These are phyloP conservation scores for Drosophila kohkoa DNA, from an alignment of 1,140 invertebrate species.

Conservation along the genomic window DNA sequence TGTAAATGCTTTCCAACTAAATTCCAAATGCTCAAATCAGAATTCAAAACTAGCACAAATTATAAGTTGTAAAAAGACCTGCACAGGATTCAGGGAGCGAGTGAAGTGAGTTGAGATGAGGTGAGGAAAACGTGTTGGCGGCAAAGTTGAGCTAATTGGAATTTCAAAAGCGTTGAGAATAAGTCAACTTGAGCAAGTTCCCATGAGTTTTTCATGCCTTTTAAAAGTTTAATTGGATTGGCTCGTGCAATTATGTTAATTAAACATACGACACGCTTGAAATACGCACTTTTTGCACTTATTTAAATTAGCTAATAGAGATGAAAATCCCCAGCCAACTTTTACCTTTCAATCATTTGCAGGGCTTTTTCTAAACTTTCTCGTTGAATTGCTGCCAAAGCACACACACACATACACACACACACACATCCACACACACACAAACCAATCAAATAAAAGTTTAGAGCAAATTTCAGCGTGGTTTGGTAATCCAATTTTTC, in stretches of 20 bases:
- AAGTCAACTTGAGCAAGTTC: conserved; percentile 61
- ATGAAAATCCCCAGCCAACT: conserved; percentile 3
- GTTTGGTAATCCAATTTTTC: no score
- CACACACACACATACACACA: no score
- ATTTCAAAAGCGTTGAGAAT: conserved; percentile 47
- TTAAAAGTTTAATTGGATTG: conserved; percentile 63
- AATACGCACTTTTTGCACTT: conserved; percentile 22
- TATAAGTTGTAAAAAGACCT: not conserved
- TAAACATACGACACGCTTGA: conserved; percentile 44
- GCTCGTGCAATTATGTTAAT: conserved; percentile 63
- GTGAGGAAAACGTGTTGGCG: conserved; percentile 10
- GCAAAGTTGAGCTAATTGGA: conserved; percentile 56
- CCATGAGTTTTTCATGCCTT: conserved; percentile 26
- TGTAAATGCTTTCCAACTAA: not conserved
- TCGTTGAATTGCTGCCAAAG: not conserved
- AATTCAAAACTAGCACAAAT: conserved; percentile 2
- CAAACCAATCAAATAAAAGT: conserved; percentile 2
- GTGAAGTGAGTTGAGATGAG: not conserved
- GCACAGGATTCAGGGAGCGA: not conserved
- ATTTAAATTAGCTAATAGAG: conserved; percentile 45
- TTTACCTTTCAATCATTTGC: conserved; percentile 20
- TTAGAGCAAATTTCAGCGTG: not conserved
- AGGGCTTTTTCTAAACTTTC: conserved; percentile 23
- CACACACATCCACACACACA: no score
- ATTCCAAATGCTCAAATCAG: not conserved